Conservation (phyloP, 2,113 vertebrate species). For the Chloroceryle aenea region DNA sequence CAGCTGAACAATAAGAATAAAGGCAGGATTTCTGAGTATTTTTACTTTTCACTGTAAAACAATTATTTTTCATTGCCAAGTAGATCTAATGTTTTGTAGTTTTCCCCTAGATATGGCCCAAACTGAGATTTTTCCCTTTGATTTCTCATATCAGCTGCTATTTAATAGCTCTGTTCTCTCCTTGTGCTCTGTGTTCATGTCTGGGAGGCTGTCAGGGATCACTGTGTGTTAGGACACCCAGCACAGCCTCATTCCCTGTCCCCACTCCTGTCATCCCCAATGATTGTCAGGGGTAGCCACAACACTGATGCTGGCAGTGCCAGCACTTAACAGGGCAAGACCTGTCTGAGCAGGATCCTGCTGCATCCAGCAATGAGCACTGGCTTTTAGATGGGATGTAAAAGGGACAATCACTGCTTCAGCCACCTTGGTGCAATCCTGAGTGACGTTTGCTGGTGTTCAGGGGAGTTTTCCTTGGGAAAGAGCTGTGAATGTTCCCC, state of each 20-base stretch:
- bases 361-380: background rate
- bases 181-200: background rate
- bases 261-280: background rate
- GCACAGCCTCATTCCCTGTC: background rate
- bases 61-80: background rate
- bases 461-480: background rate
- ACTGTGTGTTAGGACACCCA: background rate
- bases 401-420: background rate
- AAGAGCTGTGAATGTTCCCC: background rate
- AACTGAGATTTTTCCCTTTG: background rate
- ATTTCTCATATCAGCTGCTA: background rate
- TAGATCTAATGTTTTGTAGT: background rate
- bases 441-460: background rate
- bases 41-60: background rate
- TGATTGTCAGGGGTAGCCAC: rapidly evolving
- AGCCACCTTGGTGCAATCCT: background rate
- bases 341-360: background rate
- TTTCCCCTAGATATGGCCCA: background rate
- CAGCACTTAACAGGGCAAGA: background rate
- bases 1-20: background rate
- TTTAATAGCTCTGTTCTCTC: background rate
- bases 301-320: background rate
- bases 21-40: background rate
- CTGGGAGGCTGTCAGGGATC: rapidly evolving
- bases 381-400: background rate